Conservation (phyloP, 2,113 vertebrate genomes). For the Podarcis cretensis region DNA sequence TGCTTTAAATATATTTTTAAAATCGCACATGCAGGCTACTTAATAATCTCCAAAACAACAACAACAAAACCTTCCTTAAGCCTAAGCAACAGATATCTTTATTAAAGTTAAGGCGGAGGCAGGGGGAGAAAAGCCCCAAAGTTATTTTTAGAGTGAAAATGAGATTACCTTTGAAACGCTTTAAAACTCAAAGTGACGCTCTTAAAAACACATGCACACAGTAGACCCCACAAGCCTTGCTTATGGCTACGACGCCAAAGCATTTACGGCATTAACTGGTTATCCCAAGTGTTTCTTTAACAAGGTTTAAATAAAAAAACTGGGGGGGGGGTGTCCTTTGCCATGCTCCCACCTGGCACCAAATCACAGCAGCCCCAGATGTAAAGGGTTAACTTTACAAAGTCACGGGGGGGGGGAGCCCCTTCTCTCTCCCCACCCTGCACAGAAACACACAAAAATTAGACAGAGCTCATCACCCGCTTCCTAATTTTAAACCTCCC, state of each 20-base stretch:
- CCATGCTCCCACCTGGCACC: fast-evolving
- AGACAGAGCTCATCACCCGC: background rate
- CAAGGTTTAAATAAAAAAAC: background rate
- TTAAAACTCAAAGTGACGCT: background rate
- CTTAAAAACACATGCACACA: background rate
- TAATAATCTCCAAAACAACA: background rate
- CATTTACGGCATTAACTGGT: background rate
- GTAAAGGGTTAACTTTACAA: background rate
- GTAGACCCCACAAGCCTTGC: background rate
- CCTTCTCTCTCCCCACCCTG: background rate
- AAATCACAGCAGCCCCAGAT: background rate
- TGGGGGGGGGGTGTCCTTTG: background rate
- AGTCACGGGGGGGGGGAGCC: background rate
- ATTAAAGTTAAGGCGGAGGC: no score
- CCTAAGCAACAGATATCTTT: background rate
- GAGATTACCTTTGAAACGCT: background rate
- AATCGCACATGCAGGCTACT: background rate
- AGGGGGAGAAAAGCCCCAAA: background rate
- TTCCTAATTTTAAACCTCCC: background rate
- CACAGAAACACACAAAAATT: background rate
- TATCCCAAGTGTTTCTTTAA: slow-evolving; percentile 23
- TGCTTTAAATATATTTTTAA: no score
- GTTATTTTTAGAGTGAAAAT: background rate
- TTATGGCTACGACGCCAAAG: background rate
- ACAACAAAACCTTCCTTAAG: no score